Percentiles rank a stretch among this genome's conserved stretches.
These are phyloP conservation scores for Allacma fusca DNA, from an alignment of 2,888 invertebrate genomes.

Conservation along the genomic window DNA sequence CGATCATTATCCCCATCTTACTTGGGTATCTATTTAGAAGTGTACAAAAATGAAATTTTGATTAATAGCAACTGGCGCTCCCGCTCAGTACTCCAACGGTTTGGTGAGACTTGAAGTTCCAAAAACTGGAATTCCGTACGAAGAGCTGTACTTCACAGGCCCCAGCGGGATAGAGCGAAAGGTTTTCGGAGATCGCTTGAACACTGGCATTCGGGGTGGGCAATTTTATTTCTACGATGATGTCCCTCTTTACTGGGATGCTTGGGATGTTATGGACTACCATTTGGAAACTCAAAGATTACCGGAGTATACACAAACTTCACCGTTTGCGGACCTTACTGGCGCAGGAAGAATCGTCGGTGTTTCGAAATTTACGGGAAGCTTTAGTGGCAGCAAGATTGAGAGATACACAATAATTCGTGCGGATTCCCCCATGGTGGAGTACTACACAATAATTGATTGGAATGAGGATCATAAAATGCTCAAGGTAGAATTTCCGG, in stretches of 20 bases:
- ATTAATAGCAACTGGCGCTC: conserved; percentile 61
- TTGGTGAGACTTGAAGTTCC: conserved; percentile 46
- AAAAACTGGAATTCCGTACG: conserved; percentile 44
- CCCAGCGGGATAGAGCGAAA: conserved; percentile 36
- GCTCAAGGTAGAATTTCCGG: conserved; percentile 67
- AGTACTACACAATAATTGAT: conserved; percentile 65
- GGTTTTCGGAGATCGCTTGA: conserved; percentile 42
- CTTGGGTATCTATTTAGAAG: too few relatives aligned
- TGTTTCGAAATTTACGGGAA: conserved; percentile 50
- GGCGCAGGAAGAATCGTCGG: conserved; percentile 50
- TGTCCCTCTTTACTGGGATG: conserved; percentile 68
- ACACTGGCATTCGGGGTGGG: conserved; percentile 46
- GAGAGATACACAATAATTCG: conserved; percentile 65
- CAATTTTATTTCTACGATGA: conserved; percentile 66
- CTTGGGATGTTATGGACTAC: conserved; percentile 69
- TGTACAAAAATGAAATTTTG: neutral
- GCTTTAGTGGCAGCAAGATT: conserved; percentile 44
- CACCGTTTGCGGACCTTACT: conserved; percentile 9
- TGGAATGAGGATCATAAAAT: conserved; percentile 67
- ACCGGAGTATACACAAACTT: neutral
- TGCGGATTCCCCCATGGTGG: conserved; percentile 64
- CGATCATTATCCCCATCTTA: neutral
- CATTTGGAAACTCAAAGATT: conserved; percentile 66
- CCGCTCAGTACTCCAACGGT: conserved; percentile 42
- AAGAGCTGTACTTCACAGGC: conserved; percentile 45